Base-by-base conservation (phyloP, 2,888 invertebrate genomes). In the Synergus japonicus region DNA sequence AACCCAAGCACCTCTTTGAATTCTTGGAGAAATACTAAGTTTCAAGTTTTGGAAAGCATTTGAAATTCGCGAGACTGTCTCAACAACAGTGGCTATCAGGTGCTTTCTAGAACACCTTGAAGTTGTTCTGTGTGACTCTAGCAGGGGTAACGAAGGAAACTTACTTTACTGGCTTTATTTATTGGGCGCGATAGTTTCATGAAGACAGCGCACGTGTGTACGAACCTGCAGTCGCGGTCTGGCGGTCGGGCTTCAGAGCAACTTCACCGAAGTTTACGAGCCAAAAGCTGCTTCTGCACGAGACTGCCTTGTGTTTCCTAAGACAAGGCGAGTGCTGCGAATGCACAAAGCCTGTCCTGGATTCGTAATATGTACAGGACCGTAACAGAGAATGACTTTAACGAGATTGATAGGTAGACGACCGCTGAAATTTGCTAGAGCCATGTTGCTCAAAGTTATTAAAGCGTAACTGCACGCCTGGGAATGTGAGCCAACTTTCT, bases 211-310 rank as follows among this genome's bases (percentile, higher is more conserved):
- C 73, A 73, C 73, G 73, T 73, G 73, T 73, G 54, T 54, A 37
- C 29, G 37, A 54, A 29, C 54, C 73, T 73, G 7, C 29, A 73
- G 37, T 54, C 54, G 73, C 54, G 73, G 73, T 73, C 73, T 73
- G 54, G 73, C 73, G 73, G 73, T 73, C 12, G 73, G 73, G 73
- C 37, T 73, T 29, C 37, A 37, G 73, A 54, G 58, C 77, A 76
- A 81, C 77, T 84, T 80, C 76, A 2, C 64, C 63, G 64, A 80
- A 82, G 78, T 82, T 82, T 76, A 66, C 65, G 77, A 80, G 73
- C 78, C 66, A 76, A 80, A 80, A 78, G 76, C 78, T 73, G 73
- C 73, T 66, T 73, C 67, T 78, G 64, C 37, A 37, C 10, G 73
- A 73, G 37, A 73, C 73, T 73, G 41, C 73, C 73, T 54, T 73